A percentile compares a stretch with the other conserved stretches of the same genome.
These are phyloP conservation scores for Aphelocoma coerulescens DNA, from an alignment of 2,113 vertebrate genomes.

Conservation along the genomic window DNA sequence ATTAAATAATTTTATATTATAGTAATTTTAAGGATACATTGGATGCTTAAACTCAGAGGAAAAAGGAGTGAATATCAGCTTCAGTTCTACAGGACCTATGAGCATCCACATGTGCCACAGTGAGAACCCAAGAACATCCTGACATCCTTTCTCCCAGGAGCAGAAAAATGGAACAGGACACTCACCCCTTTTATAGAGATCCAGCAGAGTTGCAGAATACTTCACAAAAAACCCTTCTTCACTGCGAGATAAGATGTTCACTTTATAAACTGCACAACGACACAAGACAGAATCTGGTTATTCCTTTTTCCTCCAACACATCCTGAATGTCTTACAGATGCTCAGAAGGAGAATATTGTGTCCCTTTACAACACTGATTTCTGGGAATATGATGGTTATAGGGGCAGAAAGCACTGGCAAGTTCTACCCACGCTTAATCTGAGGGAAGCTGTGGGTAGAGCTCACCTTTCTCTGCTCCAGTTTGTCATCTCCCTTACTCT, in stretches of 20 bases:
- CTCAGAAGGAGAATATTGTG: not conserved
- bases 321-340: not conserved
- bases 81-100: accelerated
- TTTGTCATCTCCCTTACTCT: not conserved
- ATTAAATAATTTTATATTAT: not conserved
- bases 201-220: constrained; percentile 77
- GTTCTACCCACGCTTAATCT: not conserved
- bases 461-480: not conserved
- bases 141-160: not conserved
- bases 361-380: not conserved
- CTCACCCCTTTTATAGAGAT: constrained; percentile 82
- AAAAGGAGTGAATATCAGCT: not conserved
- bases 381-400: not conserved
- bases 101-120: not conserved
- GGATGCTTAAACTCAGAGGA: not conserved
- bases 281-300: not conserved
- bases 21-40: not conserved
- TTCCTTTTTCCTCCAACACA: not conserved
- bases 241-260: constrained; percentile 70
- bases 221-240: constrained; percentile 84
- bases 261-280: constrained; percentile 77
- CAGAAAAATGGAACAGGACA: not conserved
- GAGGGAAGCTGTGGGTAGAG: not conserved
- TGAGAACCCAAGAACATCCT: not conserved
- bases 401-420: not conserved